These are phyloP conservation scores for Perca flavescens DNA, from an alignment of 2,113 vertebrate species.

Conservation along the genomic window DNA sequence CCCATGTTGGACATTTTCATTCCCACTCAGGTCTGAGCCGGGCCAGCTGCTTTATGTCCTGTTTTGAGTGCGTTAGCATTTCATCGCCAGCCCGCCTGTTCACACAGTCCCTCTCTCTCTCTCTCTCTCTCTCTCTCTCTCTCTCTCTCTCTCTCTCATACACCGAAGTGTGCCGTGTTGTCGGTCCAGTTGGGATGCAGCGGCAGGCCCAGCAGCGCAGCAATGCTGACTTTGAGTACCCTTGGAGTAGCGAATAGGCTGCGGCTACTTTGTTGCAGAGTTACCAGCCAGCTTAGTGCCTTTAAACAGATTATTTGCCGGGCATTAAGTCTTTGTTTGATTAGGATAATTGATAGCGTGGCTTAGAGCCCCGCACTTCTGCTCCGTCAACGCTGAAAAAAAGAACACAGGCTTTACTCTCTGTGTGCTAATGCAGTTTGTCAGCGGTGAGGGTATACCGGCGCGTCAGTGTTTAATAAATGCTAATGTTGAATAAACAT, in stretches of 20 bases:
- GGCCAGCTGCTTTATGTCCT: not conserved
- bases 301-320: conserved; percentile 71
- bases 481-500: conserved; percentile 41
- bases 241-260: conserved; percentile 35
- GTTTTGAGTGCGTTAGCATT: not conserved
- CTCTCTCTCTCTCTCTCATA: too few relatives aligned
- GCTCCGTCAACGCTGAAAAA: conserved; percentile 21
- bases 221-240: conserved; percentile 49
- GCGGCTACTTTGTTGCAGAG: conserved; percentile 36
- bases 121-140: not conserved
- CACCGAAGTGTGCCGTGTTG: too few relatives aligned
- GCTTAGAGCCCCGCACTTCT: conserved; percentile 45
- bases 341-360: conserved; percentile 78
- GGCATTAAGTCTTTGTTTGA: conserved; percentile 75
- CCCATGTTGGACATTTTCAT: too few relatives aligned
- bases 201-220: not conserved
- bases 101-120: not conserved
- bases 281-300: conserved; percentile 46
- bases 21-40: not conserved
- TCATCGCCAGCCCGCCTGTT: not conserved
- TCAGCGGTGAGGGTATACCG: not conserved
- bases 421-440: conserved; percentile 61
- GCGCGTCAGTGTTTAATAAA: conserved; percentile 42
- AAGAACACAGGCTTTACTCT: conserved; percentile 30
- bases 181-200: not conserved